Percentiles rank a stretch among this genome's conserved stretches.
Conservation (phyloP, 1,140 invertebrate species). For the Magallana angulata region DNA sequence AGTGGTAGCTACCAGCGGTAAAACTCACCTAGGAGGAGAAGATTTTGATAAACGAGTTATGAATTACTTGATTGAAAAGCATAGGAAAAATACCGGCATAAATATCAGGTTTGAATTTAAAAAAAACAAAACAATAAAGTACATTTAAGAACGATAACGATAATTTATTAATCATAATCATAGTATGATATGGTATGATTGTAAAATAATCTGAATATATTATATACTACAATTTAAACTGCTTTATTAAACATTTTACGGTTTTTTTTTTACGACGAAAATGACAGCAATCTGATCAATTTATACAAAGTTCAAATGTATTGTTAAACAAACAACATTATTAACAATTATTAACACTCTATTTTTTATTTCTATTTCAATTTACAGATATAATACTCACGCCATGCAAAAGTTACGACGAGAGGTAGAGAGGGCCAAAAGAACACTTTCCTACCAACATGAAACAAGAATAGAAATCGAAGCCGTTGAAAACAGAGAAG, state of each 20-base stretch:
- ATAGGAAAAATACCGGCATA: slow-evolving; percentile 99
- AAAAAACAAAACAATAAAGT: too few relatives aligned
- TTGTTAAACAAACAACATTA: too few relatives aligned
- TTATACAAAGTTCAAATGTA: too few relatives aligned
- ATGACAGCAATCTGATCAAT: too few relatives aligned
- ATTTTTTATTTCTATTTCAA: background rate
- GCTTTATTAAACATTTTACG: too few relatives aligned
- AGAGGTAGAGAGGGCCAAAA: slow-evolving; percentile 98
- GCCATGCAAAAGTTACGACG: slow-evolving; percentile 97
- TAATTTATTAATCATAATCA: too few relatives aligned
- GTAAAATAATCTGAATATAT: too few relatives aligned
- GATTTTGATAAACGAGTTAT: slow-evolving; percentile 99
- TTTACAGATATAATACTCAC: slow-evolving; percentile 89
- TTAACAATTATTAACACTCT: too few relatives aligned
- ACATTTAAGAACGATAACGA: too few relatives aligned
- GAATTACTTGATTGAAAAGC: slow-evolving; percentile 98
- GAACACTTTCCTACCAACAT: slow-evolving; percentile 95
- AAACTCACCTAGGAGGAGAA: slow-evolving; percentile 96
- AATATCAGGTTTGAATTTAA: slow-evolving; percentile 84
- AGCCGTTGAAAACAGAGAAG: slow-evolving; percentile 98
- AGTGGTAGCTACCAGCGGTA: slow-evolving; percentile 97
- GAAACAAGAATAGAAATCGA: slow-evolving; percentile 99
- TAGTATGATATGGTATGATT: too few relatives aligned
- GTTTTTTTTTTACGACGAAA: too few relatives aligned
- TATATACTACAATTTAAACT: too few relatives aligned